phyloP scores from a whole-genome alignment of 2,888 invertebrate species.

The Creontiades dilutus region DNA sequence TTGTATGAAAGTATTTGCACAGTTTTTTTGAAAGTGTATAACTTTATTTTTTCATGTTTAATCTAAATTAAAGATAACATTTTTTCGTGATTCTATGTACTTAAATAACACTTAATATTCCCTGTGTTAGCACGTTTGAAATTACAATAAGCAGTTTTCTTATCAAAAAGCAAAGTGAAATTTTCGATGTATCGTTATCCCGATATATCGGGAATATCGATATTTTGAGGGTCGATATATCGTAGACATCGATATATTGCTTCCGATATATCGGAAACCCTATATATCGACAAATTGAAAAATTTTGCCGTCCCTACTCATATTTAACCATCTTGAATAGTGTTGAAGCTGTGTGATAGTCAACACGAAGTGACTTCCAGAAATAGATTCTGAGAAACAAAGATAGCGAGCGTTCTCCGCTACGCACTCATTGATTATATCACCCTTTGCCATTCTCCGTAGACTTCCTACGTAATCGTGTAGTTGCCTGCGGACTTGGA shows the following conservation, averaged over 20 bases:
- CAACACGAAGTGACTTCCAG: background rate
- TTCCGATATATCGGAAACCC: background rate
- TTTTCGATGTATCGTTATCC: background rate
- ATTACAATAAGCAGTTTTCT: background rate
- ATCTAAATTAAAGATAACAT: background rate
- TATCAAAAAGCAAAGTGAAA: background rate
- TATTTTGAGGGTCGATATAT: background rate
- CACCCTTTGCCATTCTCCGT: too few species aligned
- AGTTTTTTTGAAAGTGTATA: slow-evolving; percentile 1
- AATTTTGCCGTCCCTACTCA: background rate
- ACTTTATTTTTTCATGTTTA: background rate
- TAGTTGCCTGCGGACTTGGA: too few species aligned
- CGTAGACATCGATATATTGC: background rate
- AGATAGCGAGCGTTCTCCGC: too few species aligned
- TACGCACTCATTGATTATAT: too few species aligned
- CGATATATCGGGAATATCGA: background rate
- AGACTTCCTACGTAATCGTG: too few species aligned
- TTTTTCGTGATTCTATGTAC: background rate
- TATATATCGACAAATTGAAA: background rate
- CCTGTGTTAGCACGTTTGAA: background rate
- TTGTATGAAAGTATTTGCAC: background rate
- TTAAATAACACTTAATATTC: background rate
- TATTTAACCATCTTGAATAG: too few species aligned
- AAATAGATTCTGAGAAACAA: background rate
- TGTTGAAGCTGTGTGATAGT: background rate